Evolutionary conservation across 2,113 vertebrate genomes (phyloP).

Genomic region (Odocoileus hemionus): DNA sequence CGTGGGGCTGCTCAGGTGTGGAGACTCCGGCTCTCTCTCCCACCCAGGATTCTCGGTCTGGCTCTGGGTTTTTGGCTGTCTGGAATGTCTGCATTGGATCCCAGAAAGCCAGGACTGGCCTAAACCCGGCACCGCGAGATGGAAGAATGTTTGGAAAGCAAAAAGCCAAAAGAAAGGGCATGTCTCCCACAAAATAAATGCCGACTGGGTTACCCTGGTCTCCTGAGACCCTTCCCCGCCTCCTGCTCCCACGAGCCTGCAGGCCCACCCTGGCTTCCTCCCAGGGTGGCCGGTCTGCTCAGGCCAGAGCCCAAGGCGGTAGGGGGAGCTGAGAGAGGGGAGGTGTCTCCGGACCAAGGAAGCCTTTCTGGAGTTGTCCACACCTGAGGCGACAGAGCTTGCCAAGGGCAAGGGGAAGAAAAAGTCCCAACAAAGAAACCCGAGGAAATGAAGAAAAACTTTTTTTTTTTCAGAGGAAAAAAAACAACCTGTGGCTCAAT

Average conservation of each 20-base stretch:
- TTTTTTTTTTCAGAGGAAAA: not conserved
- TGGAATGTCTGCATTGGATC: not conserved
- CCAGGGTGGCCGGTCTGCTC: not conserved
- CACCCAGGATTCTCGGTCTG: not conserved
- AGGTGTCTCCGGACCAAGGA: not conserved
- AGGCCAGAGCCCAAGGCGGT: not conserved
- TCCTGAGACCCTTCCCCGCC: not conserved
- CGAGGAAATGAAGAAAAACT: conserved; percentile 45
- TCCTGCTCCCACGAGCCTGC: not conserved
- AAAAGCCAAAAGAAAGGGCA: not conserved
- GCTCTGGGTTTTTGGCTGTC: not conserved
- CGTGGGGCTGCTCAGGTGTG: conserved; percentile 3
- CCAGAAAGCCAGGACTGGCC: not conserved
- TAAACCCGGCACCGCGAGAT: not conserved
- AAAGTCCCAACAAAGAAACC: conserved; percentile 54
- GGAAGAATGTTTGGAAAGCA: not conserved
- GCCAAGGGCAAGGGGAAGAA: not conserved
- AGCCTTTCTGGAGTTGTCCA: conserved; percentile 74
- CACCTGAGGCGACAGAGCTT: conserved; percentile 50
- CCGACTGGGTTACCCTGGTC: not conserved
- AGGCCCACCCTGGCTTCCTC: not conserved
- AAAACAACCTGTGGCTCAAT: conserved; percentile 1
- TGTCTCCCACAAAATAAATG: not conserved
- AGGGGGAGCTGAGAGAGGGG: not conserved
- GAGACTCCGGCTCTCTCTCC: conserved; percentile 54